phyloP scores from a whole-genome alignment of 2,113 vertebrate genomes.

The Odobenus rosmarus region DNA sequence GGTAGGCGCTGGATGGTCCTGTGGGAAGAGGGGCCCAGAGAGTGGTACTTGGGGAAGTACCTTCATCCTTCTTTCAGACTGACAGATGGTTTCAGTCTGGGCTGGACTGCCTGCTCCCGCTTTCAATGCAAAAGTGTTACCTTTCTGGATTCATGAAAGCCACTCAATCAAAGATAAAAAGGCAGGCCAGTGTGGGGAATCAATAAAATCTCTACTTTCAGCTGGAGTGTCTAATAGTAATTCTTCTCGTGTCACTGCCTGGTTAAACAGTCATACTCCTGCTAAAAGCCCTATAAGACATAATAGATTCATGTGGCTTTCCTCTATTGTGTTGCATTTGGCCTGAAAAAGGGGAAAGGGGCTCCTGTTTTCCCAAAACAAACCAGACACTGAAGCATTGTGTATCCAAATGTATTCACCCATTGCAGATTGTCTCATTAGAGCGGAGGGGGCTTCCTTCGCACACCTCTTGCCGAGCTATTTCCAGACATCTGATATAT shows the following conservation, averaged over 20 bases:
- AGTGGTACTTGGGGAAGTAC: slow-evolving; percentile 82
- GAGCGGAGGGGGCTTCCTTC: slow-evolving; percentile 75
- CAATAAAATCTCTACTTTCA: slow-evolving; percentile 91
- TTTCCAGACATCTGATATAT: slow-evolving; percentile 81
- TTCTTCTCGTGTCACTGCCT: slow-evolving; percentile 90
- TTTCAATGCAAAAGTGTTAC: slow-evolving; percentile 89
- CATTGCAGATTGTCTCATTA: slow-evolving; percentile 83
- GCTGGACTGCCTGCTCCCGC: slow-evolving; percentile 87
- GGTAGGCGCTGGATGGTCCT: slow-evolving; percentile 43
- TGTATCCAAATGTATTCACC: slow-evolving; percentile 87
- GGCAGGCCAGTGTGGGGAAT: slow-evolving; percentile 87
- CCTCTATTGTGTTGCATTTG: slow-evolving; percentile 88
- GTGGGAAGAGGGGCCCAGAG: slow-evolving; percentile 55
- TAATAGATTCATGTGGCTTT: slow-evolving; percentile 91
- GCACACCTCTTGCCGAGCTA: slow-evolving; percentile 68
- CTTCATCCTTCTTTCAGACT: slow-evolving; percentile 86
- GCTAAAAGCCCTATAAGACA: slow-evolving; percentile 87
- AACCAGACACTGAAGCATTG: slow-evolving; percentile 88
- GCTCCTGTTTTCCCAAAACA: slow-evolving; percentile 88
- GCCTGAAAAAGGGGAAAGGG: slow-evolving; percentile 84
- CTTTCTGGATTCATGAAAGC: slow-evolving; percentile 90
- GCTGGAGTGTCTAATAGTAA: slow-evolving; percentile 88
- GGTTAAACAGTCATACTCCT: slow-evolving; percentile 90
- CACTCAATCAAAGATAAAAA: slow-evolving; percentile 90
- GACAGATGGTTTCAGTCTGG: slow-evolving; percentile 88